Evolutionary conservation across 2,888 invertebrate genomes (phyloP).

Genomic region (Diachrysia chrysitis): DNA sequence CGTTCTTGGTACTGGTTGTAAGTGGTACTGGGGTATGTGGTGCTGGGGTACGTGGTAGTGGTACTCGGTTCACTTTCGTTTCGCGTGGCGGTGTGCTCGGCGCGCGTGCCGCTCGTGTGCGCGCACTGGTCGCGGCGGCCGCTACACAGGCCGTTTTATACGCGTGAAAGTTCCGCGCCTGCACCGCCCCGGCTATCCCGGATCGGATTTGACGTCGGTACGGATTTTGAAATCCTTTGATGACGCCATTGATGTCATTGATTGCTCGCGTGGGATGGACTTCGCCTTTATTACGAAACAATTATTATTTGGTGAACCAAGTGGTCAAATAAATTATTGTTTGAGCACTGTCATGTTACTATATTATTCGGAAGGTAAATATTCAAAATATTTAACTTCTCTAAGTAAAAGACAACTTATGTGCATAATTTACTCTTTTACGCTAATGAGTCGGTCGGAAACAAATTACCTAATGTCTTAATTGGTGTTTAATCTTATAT

Average conservation of each 20-base stretch:
- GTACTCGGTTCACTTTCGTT: conserved; percentile 81
- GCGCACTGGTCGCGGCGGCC: conserved; percentile 85
- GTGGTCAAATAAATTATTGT: neutral
- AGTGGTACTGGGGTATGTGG: conserved; percentile 2
- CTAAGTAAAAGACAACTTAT: no score
- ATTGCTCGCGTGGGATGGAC: conserved; percentile 47
- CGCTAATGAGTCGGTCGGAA: no score
- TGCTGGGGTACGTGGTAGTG: conserved; percentile 7
- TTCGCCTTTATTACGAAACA: conserved; percentile 40
- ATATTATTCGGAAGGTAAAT: neutral
- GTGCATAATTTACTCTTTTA: no score
- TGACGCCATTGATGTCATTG: conserved; percentile 74
- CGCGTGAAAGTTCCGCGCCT: conserved; percentile 86
- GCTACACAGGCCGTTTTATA: conserved; percentile 80
- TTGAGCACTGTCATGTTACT: neutral
- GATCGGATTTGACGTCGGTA: conserved; percentile 77
- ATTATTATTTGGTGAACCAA: conserved; percentile 11
- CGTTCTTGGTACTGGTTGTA: neutral
- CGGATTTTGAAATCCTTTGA: conserved; percentile 82
- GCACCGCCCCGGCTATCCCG: conserved; percentile 79
- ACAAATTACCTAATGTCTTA: no score
- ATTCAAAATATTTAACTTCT: neutral
- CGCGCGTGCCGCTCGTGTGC: conserved; percentile 68
- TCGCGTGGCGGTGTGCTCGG: conserved; percentile 70
- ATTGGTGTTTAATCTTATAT: no score